Conservation (phyloP, 2,888 invertebrate genomes). For the Heliconius charithonia region DNA sequence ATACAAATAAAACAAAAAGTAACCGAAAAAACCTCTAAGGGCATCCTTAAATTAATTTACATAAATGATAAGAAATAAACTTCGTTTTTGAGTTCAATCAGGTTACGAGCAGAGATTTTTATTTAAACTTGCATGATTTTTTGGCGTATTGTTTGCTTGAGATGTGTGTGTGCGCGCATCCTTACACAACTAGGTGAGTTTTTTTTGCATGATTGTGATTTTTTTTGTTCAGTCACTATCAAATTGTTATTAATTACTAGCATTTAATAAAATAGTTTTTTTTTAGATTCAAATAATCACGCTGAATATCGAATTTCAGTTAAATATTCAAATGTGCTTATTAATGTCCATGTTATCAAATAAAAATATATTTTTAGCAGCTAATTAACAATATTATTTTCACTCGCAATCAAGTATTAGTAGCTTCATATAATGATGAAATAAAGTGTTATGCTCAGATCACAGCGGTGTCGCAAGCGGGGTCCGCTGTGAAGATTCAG, state of each 20-base stretch:
- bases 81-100: slow-evolving; percentile 50
- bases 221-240: slow-evolving; percentile 35
- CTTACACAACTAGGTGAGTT: slow-evolving; percentile 47
- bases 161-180: slow-evolving; percentile 52
- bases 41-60: slow-evolving; percentile 45
- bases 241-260: slow-evolving; percentile 13
- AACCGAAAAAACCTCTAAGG: slow-evolving; percentile 27
- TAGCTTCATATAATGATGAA: slow-evolving; percentile 17
- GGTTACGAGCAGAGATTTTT: slow-evolving; percentile 75
- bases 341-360: neutral
- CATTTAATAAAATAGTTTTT: neutral
- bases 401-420: neutral
- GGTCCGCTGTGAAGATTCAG: slow-evolving; percentile 84
- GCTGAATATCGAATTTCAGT: neutral
- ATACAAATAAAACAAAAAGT: slow-evolving; percentile 46
- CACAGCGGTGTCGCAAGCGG: slow-evolving; percentile 74
- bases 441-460: slow-evolving; percentile 56
- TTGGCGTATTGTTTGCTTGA: slow-evolving; percentile 59
- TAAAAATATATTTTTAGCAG: neutral
- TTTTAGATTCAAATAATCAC: neutral
- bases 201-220: slow-evolving; percentile 48
- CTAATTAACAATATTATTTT: neutral
- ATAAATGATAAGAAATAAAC: slow-evolving; percentile 55
- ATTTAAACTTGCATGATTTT: slow-evolving; percentile 62
- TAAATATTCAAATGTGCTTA: neutral